Conservation (phyloP, 2,888 invertebrate species). For the Lasioglossum pauxillum region DNA sequence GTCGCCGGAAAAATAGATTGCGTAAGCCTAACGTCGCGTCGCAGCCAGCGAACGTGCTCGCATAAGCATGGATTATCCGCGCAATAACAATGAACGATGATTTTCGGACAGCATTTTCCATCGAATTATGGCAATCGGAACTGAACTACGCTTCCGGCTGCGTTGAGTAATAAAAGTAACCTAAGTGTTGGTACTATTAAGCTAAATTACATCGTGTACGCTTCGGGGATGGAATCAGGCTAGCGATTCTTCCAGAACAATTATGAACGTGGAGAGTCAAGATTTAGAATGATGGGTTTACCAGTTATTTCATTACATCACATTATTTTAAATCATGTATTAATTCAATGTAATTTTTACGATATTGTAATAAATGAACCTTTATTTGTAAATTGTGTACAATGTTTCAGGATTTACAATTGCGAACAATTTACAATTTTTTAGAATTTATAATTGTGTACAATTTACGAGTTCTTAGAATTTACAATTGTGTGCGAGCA, state of each 20-base stretch:
- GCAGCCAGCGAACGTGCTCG: slow-evolving; percentile 27
- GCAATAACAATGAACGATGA: slow-evolving; percentile 18
- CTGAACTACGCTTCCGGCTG: slow-evolving; percentile 54
- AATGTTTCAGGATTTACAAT: no score
- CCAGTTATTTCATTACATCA: no score
- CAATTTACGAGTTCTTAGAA: no score
- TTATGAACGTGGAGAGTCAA: no score
- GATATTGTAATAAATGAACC: no score
- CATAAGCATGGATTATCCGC: slow-evolving; percentile 32
- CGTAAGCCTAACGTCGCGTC: slow-evolving; percentile 23
- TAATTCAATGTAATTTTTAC: no score
- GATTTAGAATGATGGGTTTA: no score
- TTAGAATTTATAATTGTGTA: no score
- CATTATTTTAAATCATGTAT: no score
- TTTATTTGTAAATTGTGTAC: no score
- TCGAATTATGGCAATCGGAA: slow-evolving; percentile 25
- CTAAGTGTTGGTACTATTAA: slow-evolving; percentile 23
- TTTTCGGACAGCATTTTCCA: slow-evolving; percentile 34
- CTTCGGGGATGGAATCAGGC: neutral
- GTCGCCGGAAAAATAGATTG: slow-evolving; percentile 45
- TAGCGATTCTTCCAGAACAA: neutral
- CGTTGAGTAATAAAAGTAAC: slow-evolving; percentile 13
- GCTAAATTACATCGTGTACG: slow-evolving; percentile 27
- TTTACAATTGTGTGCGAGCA: no score
- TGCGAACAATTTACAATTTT: no score